Evolutionary conservation across 2,797 vertebrate genomes (phyloP).

Genomic region (Acomys russatus): DNA sequence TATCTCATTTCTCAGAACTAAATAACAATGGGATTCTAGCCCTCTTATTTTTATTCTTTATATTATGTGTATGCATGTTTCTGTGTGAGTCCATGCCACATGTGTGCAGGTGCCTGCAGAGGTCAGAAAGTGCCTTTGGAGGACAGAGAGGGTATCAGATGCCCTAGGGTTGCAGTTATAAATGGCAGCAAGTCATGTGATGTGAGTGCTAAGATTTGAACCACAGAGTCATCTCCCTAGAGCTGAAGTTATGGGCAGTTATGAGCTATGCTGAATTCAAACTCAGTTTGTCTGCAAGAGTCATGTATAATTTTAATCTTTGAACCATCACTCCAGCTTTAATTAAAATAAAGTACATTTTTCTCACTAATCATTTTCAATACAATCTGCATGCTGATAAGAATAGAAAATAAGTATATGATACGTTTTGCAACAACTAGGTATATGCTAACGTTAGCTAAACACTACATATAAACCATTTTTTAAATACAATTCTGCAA

Average conservation of each 20-base stretch:
- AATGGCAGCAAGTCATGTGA: background rate
- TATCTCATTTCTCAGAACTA: background rate
- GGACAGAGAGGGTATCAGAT: background rate
- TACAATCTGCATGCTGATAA: background rate
- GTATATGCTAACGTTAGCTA: background rate
- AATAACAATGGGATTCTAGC: constrained; percentile 3
- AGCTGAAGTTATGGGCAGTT: background rate
- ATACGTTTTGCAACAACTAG: background rate
- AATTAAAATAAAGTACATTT: constrained; percentile 13
- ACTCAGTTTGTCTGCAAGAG: background rate
- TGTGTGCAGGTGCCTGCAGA: background rate
- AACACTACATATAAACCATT: background rate
- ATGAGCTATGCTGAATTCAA: background rate
- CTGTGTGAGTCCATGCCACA: background rate
- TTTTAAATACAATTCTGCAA: background rate
- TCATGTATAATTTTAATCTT: background rate
- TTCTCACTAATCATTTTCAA: constrained; percentile 19
- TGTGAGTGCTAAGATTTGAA: background rate
- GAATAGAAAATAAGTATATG: background rate
- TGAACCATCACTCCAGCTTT: background rate
- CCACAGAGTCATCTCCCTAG: background rate
- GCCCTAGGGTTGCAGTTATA: background rate
- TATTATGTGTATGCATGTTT: background rate
- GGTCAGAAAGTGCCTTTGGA: background rate
- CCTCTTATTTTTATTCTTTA: background rate